Percentiles rank a stretch among this genome's conserved stretches.
Evolutionary conservation across 1,140 invertebrate genomes (phyloP).

Genomic region (Berghia stephanieae): DNA sequence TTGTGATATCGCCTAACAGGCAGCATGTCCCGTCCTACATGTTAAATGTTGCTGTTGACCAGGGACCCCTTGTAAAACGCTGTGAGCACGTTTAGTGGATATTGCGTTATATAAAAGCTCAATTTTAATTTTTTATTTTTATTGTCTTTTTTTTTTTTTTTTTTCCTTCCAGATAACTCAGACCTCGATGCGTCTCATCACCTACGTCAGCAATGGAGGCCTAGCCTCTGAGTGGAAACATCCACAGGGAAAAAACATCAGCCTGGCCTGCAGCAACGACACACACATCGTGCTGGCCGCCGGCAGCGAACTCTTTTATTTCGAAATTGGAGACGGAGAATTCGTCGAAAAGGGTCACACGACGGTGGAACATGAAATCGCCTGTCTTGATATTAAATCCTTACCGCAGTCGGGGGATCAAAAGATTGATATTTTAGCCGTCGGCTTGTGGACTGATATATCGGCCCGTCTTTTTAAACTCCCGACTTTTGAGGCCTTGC

Average conservation of each 20-base stretch:
- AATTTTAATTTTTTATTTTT: too few relatives aligned
- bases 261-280: constrained; percentile 87
- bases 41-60: too few relatives aligned
- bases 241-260: constrained; percentile 79
- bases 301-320: constrained; percentile 88
- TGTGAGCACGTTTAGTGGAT: too few relatives aligned
- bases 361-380: constrained; percentile 90
- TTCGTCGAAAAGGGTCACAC: constrained; percentile 54
- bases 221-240: constrained; percentile 83
- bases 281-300: constrained; percentile 87
- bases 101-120: too few relatives aligned
- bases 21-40: too few relatives aligned
- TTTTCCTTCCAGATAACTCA: constrained; percentile 82
- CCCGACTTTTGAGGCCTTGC: constrained; percentile 76
- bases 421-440: constrained; percentile 81
- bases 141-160: too few relatives aligned
- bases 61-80: too few relatives aligned
- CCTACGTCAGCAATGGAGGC: constrained; percentile 74
- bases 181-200: constrained; percentile 76
- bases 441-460: constrained; percentile 98
- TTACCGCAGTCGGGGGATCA: constrained; percentile 72
- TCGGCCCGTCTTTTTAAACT: constrained; percentile 86
- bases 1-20: too few relatives aligned
- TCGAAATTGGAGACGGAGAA: constrained; percentile 79
- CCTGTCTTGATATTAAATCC: constrained; percentile 94